Base-by-base conservation (phyloP, 92 coral and sea anemone species). In the Palythoa grandiflora region DNA sequence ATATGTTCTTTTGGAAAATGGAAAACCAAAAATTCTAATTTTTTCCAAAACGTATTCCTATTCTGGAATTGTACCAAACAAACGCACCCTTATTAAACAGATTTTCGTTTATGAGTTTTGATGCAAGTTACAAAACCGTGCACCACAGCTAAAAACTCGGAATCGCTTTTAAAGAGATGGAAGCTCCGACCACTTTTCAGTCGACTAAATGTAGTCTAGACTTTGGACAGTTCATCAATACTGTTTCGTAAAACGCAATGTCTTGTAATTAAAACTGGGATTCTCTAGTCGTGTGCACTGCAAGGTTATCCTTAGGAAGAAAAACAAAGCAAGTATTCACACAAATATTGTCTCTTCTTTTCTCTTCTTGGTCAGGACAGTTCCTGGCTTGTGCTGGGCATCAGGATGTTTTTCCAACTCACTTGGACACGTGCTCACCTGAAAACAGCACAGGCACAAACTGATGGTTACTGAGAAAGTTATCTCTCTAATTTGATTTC, bases 291-390 rank as follows among this genome's bases (percentile, higher is more conserved):
- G 14, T 48, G 37, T 75, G 36, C 39, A 1, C 9, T 36, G 65
- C 36, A 60, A 55, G 37, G 70, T 1, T 15, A 15, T 36, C 6
- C 14, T 60, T 5, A 47, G 28, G 19, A 6, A 12, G 11, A 15
- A 9, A 36, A 48, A 60, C 5, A 28, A 52, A 52, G 66, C 63
- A n/a, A n/a, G n/a, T n/a, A 47, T 68, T 89, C 89, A 97, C 37
- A 97, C 99, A 84, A 95, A 97, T 71, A 97, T 97, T 3, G 99
- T 97, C 87, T 97, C 99, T 44, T 97, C 99, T 66, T 97, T 97
- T 44, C 99, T 94, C 90, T 97, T 97, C 91, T 97, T 97, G 66
- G 96, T 95, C 53, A 97, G 88, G 51, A 97, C 99, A 39, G 98
- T 96, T 48, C 99, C 99, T 37, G 98, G 98, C 54, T 97, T 97